A percentile compares a stretch with the other conserved stretches of the same genome.
phyloP scores from a whole-genome alignment of 35 echinoderm and acorn worm species.

The Lytechinus pictus region DNA sequence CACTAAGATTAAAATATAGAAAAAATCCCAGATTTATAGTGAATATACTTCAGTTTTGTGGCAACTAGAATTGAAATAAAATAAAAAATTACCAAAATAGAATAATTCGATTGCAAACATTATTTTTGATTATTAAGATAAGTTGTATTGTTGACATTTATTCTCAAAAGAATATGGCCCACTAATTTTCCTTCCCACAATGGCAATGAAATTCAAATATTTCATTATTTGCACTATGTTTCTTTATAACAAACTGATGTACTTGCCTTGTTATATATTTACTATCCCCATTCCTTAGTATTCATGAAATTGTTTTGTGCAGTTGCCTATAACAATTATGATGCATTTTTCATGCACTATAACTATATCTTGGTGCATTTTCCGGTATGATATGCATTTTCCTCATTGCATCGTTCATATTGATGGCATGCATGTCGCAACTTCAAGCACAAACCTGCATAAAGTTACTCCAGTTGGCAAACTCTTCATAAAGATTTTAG shows the following conservation, averaged over 20 bases:
- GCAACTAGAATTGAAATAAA: background rate
- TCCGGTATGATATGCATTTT: background rate
- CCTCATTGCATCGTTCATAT: background rate
- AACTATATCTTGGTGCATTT: background rate
- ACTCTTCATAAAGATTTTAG: background rate
- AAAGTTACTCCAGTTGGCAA: background rate
- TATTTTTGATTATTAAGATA: background rate
- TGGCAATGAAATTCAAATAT: background rate
- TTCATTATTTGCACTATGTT: background rate
- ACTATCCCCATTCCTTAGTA: background rate
- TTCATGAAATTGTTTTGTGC: too few species aligned
- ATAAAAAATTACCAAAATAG: background rate
- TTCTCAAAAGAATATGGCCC: background rate
- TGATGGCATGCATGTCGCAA: slow-evolving; percentile 9
- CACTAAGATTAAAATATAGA: background rate
- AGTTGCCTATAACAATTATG: background rate
- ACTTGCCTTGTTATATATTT: background rate
- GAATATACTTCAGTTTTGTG: background rate
- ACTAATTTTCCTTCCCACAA: background rate
- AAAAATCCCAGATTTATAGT: background rate
- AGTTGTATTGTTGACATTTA: background rate
- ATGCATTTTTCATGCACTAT: background rate
- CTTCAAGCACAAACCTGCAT: background rate
- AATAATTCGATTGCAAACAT: background rate
- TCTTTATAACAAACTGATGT: background rate